A percentile compares a stretch with the other conserved stretches of the same genome.
Conservation (phyloP, 2,113 vertebrate genomes). For the Ramphastos sulfuratus region DNA sequence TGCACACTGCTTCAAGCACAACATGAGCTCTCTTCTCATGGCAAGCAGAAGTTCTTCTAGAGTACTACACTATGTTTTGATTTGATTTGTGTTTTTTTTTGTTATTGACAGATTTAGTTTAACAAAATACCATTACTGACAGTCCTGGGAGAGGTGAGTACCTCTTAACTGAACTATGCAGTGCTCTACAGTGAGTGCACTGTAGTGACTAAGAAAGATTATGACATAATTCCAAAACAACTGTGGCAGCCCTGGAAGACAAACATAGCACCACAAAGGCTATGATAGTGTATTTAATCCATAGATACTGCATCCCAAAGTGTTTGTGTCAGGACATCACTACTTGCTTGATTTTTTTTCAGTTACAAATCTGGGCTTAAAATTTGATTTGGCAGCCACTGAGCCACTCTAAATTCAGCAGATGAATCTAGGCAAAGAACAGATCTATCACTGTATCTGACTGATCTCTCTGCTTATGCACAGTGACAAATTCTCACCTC, state of each 20-base stretch:
- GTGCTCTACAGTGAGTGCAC: background rate
- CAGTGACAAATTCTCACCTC: conserved; percentile 81
- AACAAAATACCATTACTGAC: background rate
- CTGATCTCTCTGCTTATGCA: conserved; percentile 79
- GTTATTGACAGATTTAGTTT: background rate
- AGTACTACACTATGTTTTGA: background rate
- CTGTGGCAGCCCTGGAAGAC: background rate
- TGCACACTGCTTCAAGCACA: background rate
- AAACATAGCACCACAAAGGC: background rate
- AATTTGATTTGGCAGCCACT: conserved; percentile 74
- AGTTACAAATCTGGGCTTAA: conserved; percentile 49
- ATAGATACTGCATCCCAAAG: conserved; percentile 19
- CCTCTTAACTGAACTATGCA: background rate
- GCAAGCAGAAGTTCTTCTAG: background rate
- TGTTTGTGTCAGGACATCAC: conserved; percentile 52
- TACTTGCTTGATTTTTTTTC: conserved; percentile 47
- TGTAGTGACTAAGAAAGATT: background rate
- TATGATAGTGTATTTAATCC: conserved; percentile 22
- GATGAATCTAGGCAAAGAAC: conserved; percentile 74
- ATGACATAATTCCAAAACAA: background rate
- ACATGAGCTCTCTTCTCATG: background rate
- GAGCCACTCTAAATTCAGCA: conserved; percentile 71
- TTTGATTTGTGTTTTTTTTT: background rate
- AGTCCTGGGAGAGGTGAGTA: background rate
- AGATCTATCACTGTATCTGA: conserved; percentile 78